A percentile compares a stretch with the other conserved stretches of the same genome.
phyloP scores from a whole-genome alignment of 1,140 invertebrate species.

The Glomeris maerens region DNA sequence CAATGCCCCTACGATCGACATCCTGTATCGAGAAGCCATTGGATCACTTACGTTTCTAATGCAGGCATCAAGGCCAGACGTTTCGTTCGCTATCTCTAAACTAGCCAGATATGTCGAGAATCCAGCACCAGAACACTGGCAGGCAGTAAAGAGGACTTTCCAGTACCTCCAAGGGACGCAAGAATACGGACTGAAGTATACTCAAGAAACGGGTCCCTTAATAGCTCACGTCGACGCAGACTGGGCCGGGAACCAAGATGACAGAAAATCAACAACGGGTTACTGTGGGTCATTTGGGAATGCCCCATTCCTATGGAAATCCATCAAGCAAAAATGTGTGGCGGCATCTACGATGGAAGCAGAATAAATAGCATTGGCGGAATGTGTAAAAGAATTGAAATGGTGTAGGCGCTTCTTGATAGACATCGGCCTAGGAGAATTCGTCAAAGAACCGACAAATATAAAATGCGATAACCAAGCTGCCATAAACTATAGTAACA shows the following conservation, averaged over 20 bases:
- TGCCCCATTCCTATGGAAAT: too few species aligned
- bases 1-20: neutral
- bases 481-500: neutral
- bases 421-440: neutral
- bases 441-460: slow-evolving; percentile 2
- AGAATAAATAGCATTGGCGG: slow-evolving; percentile 22
- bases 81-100: neutral
- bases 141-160: neutral
- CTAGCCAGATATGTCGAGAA: neutral
- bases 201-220: slow-evolving; percentile 2
- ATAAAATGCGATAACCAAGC: slow-evolving; percentile 2
- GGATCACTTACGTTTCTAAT: neutral
- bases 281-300: slow-evolving; percentile 14
- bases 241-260: slow-evolving; percentile 15
- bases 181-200: slow-evolving; percentile 14
- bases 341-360: slow-evolving; percentile 23
- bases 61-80: neutral
- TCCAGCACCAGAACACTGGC: neutral
- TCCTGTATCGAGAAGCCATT: neutral
- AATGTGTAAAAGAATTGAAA: slow-evolving; percentile 20
- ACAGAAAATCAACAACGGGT: too few species aligned
- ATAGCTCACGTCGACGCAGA: slow-evolving; percentile 14
- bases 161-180: neutral
- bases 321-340: slow-evolving; percentile 19
- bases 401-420: slow-evolving; percentile 8